Base-by-base conservation (phyloP, 2,888 invertebrate genomes). In the Suillia variegata region DNA sequence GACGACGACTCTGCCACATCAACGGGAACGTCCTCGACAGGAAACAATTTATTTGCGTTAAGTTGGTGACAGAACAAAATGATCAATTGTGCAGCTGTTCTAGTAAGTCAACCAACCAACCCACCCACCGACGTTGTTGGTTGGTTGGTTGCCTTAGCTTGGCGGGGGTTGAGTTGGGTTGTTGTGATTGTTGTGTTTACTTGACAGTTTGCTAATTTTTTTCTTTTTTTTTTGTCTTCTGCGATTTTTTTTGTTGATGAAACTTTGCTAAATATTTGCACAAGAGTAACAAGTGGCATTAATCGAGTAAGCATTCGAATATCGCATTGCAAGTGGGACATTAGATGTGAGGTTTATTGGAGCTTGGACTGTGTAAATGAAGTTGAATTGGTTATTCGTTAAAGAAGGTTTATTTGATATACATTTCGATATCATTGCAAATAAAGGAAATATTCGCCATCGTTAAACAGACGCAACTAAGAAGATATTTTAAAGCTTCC, bases 231-330 rank as follows among this genome's bases (percentile, higher is more conserved):
- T n/a, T n/a, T n/a, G n/a, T n/a, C n/a, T n/a, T n/a, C 17, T 54
- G 54, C 45, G 54, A 24, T 54, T 54, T 54, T 54, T 38, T 54
- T 45, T 42, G 54, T 42, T 54, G 54, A 54, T 54, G 45, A 54
- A 45, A n/a, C n/a, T n/a, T n/a, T n/a, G n/a, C n/a, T 51, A 61
- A 61, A 60, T 62, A 61, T 64, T 64, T 63, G 58, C 42, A 49
- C 48, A 56, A 21, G 42, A 17, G 59, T 58, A 61, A 62, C 65
- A 63, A 63, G 56, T 59, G 62, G 58, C 26, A 10, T 5, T 26
- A 26, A 26, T 26, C 26, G 10, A 26, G 5, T n/a, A n/a, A 26
- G 26, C 26, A 26, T 26, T n/a, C 26, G 26, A 10, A 26, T 26
- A 26, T 26, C 26, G 26, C 26, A 26, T 26, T 10, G 26, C 6